These are phyloP conservation scores for Cryptocheilus praepositus DNA, from an alignment of 2,888 invertebrate genomes.

Conservation along the genomic window DNA sequence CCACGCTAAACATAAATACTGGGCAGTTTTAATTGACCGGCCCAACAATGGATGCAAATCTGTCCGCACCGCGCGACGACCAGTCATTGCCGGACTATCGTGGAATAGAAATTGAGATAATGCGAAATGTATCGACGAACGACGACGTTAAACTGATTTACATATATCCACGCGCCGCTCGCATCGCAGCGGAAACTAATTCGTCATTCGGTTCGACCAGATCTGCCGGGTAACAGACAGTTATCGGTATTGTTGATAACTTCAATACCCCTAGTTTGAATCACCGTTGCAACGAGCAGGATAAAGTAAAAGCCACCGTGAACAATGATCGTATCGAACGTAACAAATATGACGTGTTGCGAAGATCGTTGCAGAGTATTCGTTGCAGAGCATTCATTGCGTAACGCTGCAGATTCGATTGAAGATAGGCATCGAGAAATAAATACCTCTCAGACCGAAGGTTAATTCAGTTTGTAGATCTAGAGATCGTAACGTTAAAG, in stretches of 20 bases:
- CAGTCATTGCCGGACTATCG: constrained; percentile 32
- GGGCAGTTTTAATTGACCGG: constrained; percentile 49
- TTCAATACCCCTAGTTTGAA: too few relatives aligned
- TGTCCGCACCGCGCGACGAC: constrained; percentile 46
- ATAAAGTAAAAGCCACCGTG: too few relatives aligned
- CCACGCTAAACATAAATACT: constrained; percentile 9
- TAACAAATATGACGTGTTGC: too few relatives aligned
- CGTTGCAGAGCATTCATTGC: too few relatives aligned
- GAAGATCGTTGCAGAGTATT: too few relatives aligned
- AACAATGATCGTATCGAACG: too few relatives aligned
- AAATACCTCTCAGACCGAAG: too few relatives aligned
- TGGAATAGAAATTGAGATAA: constrained; percentile 61
- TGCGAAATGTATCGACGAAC: constrained; percentile 51
- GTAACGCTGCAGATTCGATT: too few relatives aligned
- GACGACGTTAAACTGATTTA: constrained; percentile 63
- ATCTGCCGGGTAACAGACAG: not conserved
- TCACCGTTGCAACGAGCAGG: too few relatives aligned
- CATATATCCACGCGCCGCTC: constrained; percentile 56
- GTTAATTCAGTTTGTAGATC: not conserved
- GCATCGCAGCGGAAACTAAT: constrained; percentile 44
- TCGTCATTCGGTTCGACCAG: constrained; percentile 43
- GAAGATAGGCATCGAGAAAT: too few relatives aligned
- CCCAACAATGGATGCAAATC: constrained; percentile 60
- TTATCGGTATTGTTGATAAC: not conserved
- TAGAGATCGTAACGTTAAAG: not conserved